phyloP scores from a whole-genome alignment of 1,140 invertebrate species.

The Lordiphosa stackelbergi region DNA sequence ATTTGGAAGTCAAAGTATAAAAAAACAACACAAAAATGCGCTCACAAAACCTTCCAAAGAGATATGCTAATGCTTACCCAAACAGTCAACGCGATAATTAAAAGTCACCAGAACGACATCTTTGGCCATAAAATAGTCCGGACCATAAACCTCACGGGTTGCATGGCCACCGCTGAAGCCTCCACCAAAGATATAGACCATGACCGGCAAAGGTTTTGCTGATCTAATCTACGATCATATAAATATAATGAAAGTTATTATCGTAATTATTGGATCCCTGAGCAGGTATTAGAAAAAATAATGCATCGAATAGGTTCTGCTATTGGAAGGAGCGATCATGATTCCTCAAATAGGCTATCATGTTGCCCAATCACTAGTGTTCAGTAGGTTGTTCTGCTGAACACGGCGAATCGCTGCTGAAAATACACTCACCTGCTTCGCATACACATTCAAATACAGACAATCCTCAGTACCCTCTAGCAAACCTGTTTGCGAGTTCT shows the following conservation, averaged over 20 bases:
- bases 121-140: constrained; percentile 81
- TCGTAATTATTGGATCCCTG: no score
- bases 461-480: constrained; percentile 77
- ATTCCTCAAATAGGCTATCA: no score
- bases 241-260: constrained; percentile 13
- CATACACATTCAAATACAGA: constrained; percentile 73
- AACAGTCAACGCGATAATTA: constrained; percentile 83
- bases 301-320: no score
- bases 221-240: constrained; percentile 28
- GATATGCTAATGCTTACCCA: constrained; percentile 73
- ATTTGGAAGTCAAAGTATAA: no score
- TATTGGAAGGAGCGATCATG: no score
- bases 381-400: no score
- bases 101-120: constrained; percentile 83
- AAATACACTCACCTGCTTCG: constrained; percentile 50
- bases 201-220: constrained; percentile 79
- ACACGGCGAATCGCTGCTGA: not conserved
- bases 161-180: constrained; percentile 79
- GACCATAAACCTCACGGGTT: constrained; percentile 78
- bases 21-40: no score
- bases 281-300: no score
- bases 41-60: no score
- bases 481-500: constrained; percentile 22
- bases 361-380: no score
- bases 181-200: constrained; percentile 86